Conservation (phyloP, 37 sponge, comb jelly and placozoan genomes). For the Crambe crambe region DNA sequence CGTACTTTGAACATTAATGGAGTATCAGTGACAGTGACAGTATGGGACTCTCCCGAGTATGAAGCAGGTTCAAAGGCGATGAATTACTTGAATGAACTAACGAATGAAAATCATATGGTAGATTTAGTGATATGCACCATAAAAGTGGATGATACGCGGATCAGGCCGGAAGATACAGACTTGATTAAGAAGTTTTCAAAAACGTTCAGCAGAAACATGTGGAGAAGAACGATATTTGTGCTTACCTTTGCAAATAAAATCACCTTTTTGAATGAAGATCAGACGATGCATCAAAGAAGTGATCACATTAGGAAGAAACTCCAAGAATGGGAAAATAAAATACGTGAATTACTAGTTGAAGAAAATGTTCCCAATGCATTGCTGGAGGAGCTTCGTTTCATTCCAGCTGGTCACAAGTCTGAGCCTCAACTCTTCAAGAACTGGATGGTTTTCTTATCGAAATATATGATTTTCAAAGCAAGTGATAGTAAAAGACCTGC, state of each 20-base stretch:
- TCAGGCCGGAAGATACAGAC: neutral
- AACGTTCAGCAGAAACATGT: neutral
- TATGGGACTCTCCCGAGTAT: constrained; percentile 8
- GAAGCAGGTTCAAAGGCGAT: no score
- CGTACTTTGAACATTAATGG: no score
- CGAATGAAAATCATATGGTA: no score
- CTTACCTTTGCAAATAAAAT: constrained; percentile 4
- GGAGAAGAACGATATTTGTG: neutral
- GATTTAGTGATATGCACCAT: neutral
- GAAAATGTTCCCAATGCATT: neutral
- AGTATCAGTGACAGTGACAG: neutral
- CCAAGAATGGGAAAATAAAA: neutral
- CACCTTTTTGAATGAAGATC: neutral
- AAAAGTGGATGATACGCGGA: neutral
- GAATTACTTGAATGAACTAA: no score
- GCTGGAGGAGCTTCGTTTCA: neutral
- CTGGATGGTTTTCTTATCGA: neutral
- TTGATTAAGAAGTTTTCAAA: neutral
- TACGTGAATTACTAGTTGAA: neutral
- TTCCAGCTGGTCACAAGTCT: neutral
- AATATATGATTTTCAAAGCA: neutral
- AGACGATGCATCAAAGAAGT: neutral
- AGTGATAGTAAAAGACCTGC: neutral
- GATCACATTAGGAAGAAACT: neutral
- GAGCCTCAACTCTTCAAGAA: neutral